Percentiles rank a stretch among this genome's conserved stretches.
These are phyloP conservation scores for Agrilus biguttatus DNA, from an alignment of 2,888 invertebrate species.

Conservation along the genomic window DNA sequence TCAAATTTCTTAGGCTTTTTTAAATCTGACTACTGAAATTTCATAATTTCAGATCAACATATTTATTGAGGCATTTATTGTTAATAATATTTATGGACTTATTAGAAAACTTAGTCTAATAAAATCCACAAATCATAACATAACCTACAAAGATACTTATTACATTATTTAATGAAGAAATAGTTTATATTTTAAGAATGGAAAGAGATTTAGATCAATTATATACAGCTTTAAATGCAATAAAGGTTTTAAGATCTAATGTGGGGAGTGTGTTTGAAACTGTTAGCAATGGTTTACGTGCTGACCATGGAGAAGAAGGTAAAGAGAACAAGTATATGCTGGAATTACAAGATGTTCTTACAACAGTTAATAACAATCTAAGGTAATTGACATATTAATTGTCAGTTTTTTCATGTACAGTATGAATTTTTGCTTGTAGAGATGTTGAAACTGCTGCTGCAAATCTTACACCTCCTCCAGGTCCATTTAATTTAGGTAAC, in stretches of 20 bases:
- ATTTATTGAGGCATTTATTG: too few relatives aligned
- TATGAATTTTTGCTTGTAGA: slow-evolving; percentile 30
- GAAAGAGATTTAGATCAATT: slow-evolving; percentile 49
- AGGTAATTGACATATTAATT: slow-evolving; percentile 32
- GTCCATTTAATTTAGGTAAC: slow-evolving; percentile 71
- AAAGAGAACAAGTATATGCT: slow-evolving; percentile 57
- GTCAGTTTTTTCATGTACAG: not conserved
- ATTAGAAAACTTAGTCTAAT: too few relatives aligned
- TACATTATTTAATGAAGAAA: not conserved
- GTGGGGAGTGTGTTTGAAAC: slow-evolving; percentile 77
- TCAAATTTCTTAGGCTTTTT: too few relatives aligned
- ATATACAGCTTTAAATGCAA: slow-evolving; percentile 55
- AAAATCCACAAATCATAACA: not conserved
- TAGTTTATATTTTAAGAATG: slow-evolving; percentile 10
- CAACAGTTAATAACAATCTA: slow-evolving; percentile 65
- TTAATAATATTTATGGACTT: too few relatives aligned
- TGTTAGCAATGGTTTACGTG: slow-evolving; percentile 64
- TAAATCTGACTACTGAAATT: too few relatives aligned
- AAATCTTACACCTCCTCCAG: slow-evolving; percentile 58
- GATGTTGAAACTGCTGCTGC: slow-evolving; percentile 70
- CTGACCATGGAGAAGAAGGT: slow-evolving; percentile 68
- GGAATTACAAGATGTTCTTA: slow-evolving; percentile 71
- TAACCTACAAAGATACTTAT: not conserved
- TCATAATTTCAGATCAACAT: too few relatives aligned
- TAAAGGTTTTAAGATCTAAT: slow-evolving; percentile 66